Conservation (phyloP, 2,113 vertebrate species). For the Notarius lentiginosus region DNA sequence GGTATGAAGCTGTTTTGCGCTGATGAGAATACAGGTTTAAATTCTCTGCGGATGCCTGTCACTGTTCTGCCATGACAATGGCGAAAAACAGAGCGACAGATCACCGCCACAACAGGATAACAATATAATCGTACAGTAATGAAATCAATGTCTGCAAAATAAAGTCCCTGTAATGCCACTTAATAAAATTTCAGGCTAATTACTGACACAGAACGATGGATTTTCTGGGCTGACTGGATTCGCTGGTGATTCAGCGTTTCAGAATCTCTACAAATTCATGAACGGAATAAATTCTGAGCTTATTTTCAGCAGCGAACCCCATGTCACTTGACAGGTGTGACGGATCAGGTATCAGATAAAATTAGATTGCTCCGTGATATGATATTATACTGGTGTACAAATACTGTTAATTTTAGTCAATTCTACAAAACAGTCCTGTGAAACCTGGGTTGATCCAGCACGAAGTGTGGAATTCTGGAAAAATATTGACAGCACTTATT, state of each 20-base stretch:
- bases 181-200: conserved; percentile 7
- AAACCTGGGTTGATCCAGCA: too few relatives aligned
- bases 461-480: neutral
- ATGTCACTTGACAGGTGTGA: neutral
- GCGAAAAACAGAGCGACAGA: neutral
- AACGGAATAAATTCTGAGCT: neutral
- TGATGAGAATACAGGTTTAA: neutral
- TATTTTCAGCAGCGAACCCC: neutral
- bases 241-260: neutral
- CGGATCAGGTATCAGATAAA: neutral
- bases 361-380: neutral
- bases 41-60: neutral
- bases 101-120: neutral
- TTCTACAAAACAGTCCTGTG: neutral
- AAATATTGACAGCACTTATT: neutral
- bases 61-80: neutral
- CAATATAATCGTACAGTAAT: neutral
- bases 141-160: conserved; percentile 15
- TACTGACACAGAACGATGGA: neutral
- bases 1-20: neutral
- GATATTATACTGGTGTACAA: neutral
- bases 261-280: neutral
- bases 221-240: neutral
- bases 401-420: neutral
- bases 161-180: neutral